Base-by-base conservation (phyloP, 2,888 invertebrate species). In the Amblyjoppa proteus region DNA sequence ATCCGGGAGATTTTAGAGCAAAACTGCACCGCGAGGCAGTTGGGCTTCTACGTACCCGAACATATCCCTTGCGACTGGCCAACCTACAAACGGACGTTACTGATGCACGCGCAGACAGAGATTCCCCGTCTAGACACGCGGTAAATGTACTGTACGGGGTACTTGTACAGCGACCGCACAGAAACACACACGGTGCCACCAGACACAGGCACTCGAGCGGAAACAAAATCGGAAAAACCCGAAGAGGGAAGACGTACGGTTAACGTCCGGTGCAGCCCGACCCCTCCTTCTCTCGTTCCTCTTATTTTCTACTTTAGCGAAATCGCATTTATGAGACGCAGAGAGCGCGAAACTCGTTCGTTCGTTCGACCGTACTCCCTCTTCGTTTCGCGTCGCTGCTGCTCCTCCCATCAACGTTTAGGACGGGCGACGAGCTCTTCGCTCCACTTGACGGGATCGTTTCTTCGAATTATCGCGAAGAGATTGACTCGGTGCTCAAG, bases 1-100 rank as follows among this genome's bases (percentile, higher is more conserved):
- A 91, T 92, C 86, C 88, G 81, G 88, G 84, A 92, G 90, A 91
- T 92, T 45, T 92, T 90, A 91, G 91, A 91, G 88, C 91, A 90
- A 45, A 91, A 90, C 90, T 91, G 88, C 87, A 88, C 75, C 45
- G 61, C 25, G 41, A 31, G 28, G 38, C 56, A 66, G 78, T 73
- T 31, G 81, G 84, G 85, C 86, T 88, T 88, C 88, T 87, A 88
- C 80, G 80, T 86, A 82, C 81, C 85, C 68, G 70, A 70, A 74
- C 83, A 66, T 66, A 73, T 76, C 78, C 78, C 82, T 79, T 34
- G 64, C 51, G 34, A 25, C 64, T 25, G 34, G 20, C 49, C 70
- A 66, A 49, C 78, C 71, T 56, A 69, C 28, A 64, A 73, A 69
- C 64, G 74, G 61, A 75, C 75, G 74, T 79, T 74, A 34, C 69